phyloP scores from a whole-genome alignment of 2,888 invertebrate species.

The Drosophila rubida region DNA sequence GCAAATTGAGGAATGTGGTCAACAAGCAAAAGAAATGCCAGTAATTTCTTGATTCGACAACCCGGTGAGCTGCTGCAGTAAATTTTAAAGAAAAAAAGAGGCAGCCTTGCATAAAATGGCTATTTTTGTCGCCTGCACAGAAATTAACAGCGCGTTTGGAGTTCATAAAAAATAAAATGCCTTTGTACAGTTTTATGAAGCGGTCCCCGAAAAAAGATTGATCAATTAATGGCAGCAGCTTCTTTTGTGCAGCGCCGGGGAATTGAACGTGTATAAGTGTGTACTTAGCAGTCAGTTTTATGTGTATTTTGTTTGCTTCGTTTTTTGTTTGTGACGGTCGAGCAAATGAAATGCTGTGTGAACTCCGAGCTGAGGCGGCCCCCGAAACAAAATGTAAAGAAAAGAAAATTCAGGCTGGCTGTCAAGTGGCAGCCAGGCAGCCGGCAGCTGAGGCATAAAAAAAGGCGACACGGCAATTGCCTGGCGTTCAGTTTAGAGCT shows the following conservation, averaged over 20 bases:
- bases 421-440: slow-evolving; percentile 64
- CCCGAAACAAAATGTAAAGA: slow-evolving; percentile 45
- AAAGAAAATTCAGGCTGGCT: slow-evolving; percentile 61
- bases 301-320: slow-evolving; percentile 9
- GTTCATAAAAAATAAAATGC: slow-evolving; percentile 9
- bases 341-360: slow-evolving; percentile 63
- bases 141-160: background rate
- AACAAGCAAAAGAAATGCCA: slow-evolving; percentile 16
- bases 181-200: background rate
- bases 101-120: background rate
- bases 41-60: background rate
- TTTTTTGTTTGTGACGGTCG: slow-evolving; percentile 9
- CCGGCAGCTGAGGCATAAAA: slow-evolving; percentile 56
- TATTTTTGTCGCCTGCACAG: background rate
- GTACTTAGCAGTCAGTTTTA: slow-evolving; percentile 37
- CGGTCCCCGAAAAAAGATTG: background rate
- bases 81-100: background rate
- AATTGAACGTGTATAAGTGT: slow-evolving; percentile 48
- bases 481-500: slow-evolving; percentile 27
- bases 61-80: background rate
- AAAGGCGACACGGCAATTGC: slow-evolving; percentile 65
- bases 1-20: slow-evolving; percentile 45
- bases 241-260: slow-evolving; percentile 22
- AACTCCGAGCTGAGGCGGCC: slow-evolving; percentile 50
- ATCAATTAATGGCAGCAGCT: slow-evolving; percentile 41